Evolutionary conservation across 2,113 vertebrate genomes (phyloP).

Genomic region (Cyphomyrus discorhynchus): DNA sequence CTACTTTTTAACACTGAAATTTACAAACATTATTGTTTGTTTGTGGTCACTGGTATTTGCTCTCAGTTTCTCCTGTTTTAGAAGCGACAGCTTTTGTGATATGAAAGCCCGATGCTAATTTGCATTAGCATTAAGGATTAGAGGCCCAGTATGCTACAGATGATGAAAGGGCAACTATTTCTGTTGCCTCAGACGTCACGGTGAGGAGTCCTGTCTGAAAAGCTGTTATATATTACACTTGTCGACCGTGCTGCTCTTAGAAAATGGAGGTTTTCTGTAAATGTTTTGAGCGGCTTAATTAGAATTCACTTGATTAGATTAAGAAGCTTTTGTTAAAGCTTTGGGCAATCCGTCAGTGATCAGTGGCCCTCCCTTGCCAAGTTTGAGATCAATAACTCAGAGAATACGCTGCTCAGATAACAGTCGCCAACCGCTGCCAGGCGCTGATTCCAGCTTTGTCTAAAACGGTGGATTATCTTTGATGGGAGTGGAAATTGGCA

Average conservation of each 20-base stretch:
- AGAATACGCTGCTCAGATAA: background rate
- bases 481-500: constrained; percentile 1
- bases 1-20: background rate
- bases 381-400: constrained; percentile 19
- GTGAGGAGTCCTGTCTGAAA: background rate
- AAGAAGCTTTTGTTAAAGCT: constrained; percentile 16
- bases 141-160: no score
- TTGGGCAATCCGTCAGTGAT: background rate
- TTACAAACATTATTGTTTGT: background rate
- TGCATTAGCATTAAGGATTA: background rate
- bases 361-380: background rate
- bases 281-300: constrained; percentile 19
- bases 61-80: background rate
- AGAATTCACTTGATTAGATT: constrained; percentile 19
- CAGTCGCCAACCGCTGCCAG: background rate
- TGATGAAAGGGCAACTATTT: background rate
- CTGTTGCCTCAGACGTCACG: background rate
- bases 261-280: constrained; percentile 12
- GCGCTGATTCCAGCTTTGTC: background rate
- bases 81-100: background rate
- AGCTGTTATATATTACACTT: background rate
- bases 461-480: constrained; percentile 4
- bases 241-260: background rate
- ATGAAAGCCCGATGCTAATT: constrained; percentile 7
- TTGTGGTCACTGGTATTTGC: background rate